These are phyloP conservation scores for Mercenaria mercenaria DNA, from an alignment of 1,140 invertebrate genomes.

Conservation along the genomic window DNA sequence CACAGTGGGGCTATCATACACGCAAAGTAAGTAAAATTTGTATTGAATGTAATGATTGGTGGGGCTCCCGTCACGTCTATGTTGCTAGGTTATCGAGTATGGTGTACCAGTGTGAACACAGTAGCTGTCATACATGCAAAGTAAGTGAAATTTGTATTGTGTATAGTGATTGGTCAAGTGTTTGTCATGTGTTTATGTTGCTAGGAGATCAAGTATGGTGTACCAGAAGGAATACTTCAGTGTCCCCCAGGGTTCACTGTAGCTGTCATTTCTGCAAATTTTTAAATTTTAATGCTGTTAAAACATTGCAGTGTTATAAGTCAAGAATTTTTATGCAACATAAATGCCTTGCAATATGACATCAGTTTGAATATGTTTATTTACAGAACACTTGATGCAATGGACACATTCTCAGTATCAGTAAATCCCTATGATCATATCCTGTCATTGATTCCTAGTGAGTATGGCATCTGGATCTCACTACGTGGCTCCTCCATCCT, in stretches of 20 bases:
- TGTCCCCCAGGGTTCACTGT: no score
- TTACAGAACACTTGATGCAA: conserved; percentile 86
- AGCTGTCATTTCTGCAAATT: no score
- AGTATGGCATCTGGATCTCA: conserved; percentile 87
- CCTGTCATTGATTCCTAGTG: conserved; percentile 79
- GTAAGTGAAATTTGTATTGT: conserved; percentile 73
- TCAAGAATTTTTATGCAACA: no score
- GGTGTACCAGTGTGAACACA: conserved; percentile 87
- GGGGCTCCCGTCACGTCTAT: no score
- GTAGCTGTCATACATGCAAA: conserved; percentile 86
- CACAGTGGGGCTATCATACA: conserved; percentile 86
- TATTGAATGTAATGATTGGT: no score
- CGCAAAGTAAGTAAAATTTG: conserved; percentile 80
- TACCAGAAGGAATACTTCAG: conserved; percentile 87
- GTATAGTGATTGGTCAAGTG: no score
- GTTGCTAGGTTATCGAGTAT: conserved; percentile 85
- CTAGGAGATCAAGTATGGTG: conserved; percentile 86
- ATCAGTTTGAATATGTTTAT: no score
- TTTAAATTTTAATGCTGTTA: no score
- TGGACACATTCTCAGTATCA: conserved; percentile 87
- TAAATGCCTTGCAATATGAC: no score
- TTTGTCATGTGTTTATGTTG: conserved; percentile 86
- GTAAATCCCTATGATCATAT: conserved; percentile 85
- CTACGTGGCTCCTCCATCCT: conserved; percentile 87
- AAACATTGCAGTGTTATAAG: no score